phyloP scores from a whole-genome alignment of 2,113 vertebrate genomes.

The Capricornis sumatraensis region DNA sequence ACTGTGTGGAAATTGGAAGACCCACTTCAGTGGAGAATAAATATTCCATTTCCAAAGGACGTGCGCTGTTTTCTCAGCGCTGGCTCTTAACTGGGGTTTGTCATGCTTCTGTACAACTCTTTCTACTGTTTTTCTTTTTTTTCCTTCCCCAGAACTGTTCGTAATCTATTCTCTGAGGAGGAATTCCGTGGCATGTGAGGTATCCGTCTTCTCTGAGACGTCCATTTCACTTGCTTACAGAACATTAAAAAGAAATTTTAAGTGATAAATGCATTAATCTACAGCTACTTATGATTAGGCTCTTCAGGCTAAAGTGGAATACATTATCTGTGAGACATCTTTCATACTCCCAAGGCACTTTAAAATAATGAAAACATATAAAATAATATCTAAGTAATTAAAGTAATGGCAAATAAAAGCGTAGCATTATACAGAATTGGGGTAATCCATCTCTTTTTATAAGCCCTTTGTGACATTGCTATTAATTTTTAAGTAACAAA shows the following conservation, averaged over 20 bases:
- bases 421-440: slow-evolving; percentile 36
- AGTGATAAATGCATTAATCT: slow-evolving; percentile 73
- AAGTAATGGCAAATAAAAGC: slow-evolving; percentile 74
- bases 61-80: background rate
- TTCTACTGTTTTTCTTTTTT: background rate
- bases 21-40: background rate
- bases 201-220: slow-evolving; percentile 50
- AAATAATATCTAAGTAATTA: slow-evolving; percentile 75
- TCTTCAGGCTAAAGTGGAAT: slow-evolving; percentile 58
- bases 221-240: slow-evolving; percentile 69
- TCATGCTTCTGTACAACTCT: background rate
- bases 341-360: slow-evolving; percentile 72
- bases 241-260: slow-evolving; percentile 73
- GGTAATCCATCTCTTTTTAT: slow-evolving; percentile 67
- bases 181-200: background rate
- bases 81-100: background rate
- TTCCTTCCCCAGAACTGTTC: background rate
- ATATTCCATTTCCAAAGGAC: background rate
- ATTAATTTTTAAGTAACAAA: slow-evolving; percentile 77
- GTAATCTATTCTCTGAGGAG: slow-evolving; percentile 7
- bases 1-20: background rate
- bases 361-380: slow-evolving; percentile 77
- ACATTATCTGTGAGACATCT: slow-evolving; percentile 67
- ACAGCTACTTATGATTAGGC: slow-evolving; percentile 64
- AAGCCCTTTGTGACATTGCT: slow-evolving; percentile 65